Evolutionary conservation across 1,140 invertebrate species (phyloP), one percentile per base, ranked within the genome.

Genomic region (Sinella curviseta): DNA sequence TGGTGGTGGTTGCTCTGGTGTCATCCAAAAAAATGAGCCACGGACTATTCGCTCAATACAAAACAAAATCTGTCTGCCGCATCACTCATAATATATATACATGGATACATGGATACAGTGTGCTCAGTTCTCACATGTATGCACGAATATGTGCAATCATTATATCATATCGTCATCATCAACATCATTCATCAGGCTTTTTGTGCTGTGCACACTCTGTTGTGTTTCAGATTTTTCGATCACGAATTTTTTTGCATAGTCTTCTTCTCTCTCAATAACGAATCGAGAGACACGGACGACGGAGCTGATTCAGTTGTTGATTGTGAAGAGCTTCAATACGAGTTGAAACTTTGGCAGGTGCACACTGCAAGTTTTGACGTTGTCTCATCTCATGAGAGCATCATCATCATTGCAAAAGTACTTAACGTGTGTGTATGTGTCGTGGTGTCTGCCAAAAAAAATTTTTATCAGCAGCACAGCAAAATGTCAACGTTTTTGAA

Each of bases 171-270:
- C 57, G 57, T 70, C 65, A 70, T 65, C 57, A 65, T 16, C 26
- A 65, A n/a, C 57, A 65, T 65, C 14, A 65, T 70, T 70, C 65
- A 70, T 70, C 65, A 31, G 24, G 8, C 28, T 70, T 60, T 70
- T 70, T n/a, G n/a, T n/a, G n/a, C 4, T 70, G 30, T 70, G 24
- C 31, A 20, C 20, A 48, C 2, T 31, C 4, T 70, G 31, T 70
- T 70, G 65, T 70, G 30, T 70, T 70, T 70, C 57, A 60, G 12
- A 60, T 60, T 48, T n/a, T 60, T 60, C 65, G 31, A 70, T 70
- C 65, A 70, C 65, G 65, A 70, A 70, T 70, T 17, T 60, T 70
- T 70, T 70, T 70, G 65, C 65, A 70, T 70, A 70, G 65, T 8
- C 26, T 70, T 31, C 65, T 4, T 31, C 30, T 70, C 28, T 31